phyloP scores from a whole-genome alignment of 2,888 invertebrate species.

The Rotaria socialis region DNA sequence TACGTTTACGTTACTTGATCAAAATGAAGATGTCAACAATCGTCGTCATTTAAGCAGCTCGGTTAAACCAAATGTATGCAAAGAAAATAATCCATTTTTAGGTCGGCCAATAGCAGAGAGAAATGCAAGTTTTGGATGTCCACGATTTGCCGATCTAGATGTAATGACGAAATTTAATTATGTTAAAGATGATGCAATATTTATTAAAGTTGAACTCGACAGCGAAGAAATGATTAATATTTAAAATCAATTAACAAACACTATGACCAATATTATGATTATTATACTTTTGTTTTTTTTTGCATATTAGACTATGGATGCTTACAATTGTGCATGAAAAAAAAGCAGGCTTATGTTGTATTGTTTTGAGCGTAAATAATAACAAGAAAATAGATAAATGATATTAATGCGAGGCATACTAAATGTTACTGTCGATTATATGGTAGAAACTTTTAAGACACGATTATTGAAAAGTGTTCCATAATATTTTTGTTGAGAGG shows the following conservation, averaged over 20 bases:
- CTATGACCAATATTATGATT: too few species aligned
- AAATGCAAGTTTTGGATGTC: constrained; percentile 59
- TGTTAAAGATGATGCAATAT: constrained; percentile 50
- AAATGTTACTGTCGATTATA: too few species aligned
- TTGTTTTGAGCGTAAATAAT: not conserved
- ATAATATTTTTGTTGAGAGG: too few species aligned
- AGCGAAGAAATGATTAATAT: constrained; percentile 47
- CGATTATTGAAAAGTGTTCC: too few species aligned
- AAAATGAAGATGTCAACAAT: constrained; percentile 52
- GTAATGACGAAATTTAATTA: constrained; percentile 49
- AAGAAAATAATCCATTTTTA: constrained; percentile 54
- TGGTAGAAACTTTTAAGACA: too few species aligned
- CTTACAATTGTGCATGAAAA: not conserved
- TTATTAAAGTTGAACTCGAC: constrained; percentile 50
- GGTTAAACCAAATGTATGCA: constrained; percentile 52
- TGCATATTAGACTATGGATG: not conserved
- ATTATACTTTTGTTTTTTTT: not conserved
- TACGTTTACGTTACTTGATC: constrained; percentile 53
- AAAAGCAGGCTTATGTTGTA: not conserved
- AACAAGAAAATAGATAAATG: too few species aligned
- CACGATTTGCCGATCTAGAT: constrained; percentile 51
- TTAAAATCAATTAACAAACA: not conserved
- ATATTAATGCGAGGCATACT: too few species aligned
- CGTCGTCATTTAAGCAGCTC: constrained; percentile 55
- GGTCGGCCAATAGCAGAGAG: constrained; percentile 55